phyloP scores from a whole-genome alignment of 2,888 invertebrate genomes.

The Halictus ligatus region DNA sequence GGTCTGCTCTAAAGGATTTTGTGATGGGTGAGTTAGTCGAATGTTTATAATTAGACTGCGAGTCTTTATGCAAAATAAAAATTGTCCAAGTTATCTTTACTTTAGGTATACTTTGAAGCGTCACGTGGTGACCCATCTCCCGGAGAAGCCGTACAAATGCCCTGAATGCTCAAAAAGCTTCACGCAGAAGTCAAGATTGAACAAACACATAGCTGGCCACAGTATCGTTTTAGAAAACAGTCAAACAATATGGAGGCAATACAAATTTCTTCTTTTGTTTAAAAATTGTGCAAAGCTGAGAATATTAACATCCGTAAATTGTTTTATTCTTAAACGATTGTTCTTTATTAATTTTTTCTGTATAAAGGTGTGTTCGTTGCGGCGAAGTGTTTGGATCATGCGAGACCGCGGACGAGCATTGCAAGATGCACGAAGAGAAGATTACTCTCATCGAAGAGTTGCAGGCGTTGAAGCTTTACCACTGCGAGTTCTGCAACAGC shows the following conservation, averaged over 20 bases:
- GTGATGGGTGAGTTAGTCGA: conserved; percentile 67
- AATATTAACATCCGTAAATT: background rate
- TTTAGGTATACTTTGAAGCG: conserved; percentile 74
- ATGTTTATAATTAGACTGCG: background rate
- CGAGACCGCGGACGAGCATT: conserved; percentile 72
- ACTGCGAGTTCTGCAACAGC: conserved; percentile 88
- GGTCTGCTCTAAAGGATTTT: conserved; percentile 77
- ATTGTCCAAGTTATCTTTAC: background rate
- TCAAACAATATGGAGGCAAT: conserved; percentile 74
- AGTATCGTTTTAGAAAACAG: conserved; percentile 72
- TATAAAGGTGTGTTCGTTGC: conserved; percentile 67
- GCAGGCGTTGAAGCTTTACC: conserved; percentile 82
- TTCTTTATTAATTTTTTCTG: background rate
- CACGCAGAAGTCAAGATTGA: conserved; percentile 77
- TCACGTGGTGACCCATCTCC: conserved; percentile 77
- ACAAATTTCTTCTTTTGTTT: too few relatives aligned
- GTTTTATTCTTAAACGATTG: background rate
- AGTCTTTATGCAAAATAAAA: background rate
- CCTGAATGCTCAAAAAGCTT: conserved; percentile 76
- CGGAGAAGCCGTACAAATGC: conserved; percentile 78
- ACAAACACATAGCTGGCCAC: conserved; percentile 75
- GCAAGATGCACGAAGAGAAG: conserved; percentile 68
- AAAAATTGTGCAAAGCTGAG: too few relatives aligned
- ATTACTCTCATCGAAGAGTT: conserved; percentile 72
- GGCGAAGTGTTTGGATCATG: conserved; percentile 71